Percentiles rank a stretch among this genome's conserved stretches.
phyloP scores from a whole-genome alignment of 2,888 invertebrate species.

The Pelosia muscerda region DNA sequence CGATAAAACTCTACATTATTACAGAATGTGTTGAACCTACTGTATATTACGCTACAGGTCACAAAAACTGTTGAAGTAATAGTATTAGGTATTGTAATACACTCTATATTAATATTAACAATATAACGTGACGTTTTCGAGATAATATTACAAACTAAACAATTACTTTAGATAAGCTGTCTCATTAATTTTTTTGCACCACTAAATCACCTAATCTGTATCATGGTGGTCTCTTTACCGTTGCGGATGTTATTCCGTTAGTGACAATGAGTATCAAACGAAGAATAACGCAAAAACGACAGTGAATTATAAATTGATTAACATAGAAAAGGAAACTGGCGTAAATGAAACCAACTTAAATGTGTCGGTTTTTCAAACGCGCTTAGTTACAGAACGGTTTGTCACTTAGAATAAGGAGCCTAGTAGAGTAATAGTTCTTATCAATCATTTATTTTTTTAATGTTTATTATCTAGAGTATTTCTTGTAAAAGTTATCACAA shows the following conservation, averaged over 20 bases:
- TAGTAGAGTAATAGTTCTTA: not conserved
- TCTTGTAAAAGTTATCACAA: slow-evolving; percentile 42
- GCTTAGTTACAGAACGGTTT: too few relatives aligned
- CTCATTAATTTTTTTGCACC: not conserved
- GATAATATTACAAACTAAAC: slow-evolving; percentile 23
- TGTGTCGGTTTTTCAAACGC: too few relatives aligned
- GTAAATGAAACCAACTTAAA: too few relatives aligned
- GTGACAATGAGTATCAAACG: too few relatives aligned
- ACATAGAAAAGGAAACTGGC: too few relatives aligned
- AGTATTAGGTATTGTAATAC: not conserved
- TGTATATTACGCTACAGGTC: not conserved
- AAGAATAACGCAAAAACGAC: too few relatives aligned
- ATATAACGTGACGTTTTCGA: not conserved
- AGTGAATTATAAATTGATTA: too few relatives aligned
- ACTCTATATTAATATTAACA: not conserved
- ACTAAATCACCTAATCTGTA: not conserved
- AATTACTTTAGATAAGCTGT: slow-evolving; percentile 14
- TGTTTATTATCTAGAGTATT: slow-evolving; percentile 45
- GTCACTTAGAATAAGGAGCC: too few relatives aligned
- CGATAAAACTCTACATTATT: not conserved
- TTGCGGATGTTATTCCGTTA: too few relatives aligned
- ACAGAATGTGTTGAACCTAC: too few relatives aligned
- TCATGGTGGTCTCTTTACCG: not conserved
- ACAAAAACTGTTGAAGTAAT: slow-evolving; percentile 35
- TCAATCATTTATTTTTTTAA: slow-evolving; percentile 23